Base-by-base conservation (phyloP, 2,888 invertebrate genomes). In the Neria commutata region DNA sequence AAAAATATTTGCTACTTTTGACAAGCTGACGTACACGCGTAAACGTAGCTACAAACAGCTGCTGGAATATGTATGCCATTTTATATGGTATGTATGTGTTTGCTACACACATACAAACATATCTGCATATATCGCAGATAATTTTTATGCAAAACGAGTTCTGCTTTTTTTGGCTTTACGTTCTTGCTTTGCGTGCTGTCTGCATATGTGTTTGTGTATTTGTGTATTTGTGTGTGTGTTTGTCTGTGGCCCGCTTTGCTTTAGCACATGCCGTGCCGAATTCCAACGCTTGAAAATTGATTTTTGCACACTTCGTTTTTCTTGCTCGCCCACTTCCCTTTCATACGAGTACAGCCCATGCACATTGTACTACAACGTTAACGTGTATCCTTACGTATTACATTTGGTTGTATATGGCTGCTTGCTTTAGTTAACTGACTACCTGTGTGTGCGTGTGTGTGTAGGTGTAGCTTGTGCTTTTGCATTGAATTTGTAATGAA, bases 141-240 rank as follows among this genome's bases (percentile, higher is more conserved):
- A 67, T 67, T 67, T 67, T 65, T 65, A 67, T 65, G 65, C 64
- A 58, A 63, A 61, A 65, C 56, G 48, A 60, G 52, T 56, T 56
- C 56, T 62, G 56, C 56, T 45, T 8, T 37, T 14, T 33, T 33
- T 49, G 10, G 56, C 47, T 48, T 51, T 37, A 49, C 55, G 51
- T 45, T 4, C 47, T n/a, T 46, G 19, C 23, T 37, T 50, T 54
- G 14, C 6, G 34, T 50, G 45, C 42, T 40, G 50, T 24, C 23
- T 42, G 17, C 46, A 50, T 55, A 26, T 24, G 48, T 46, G 53
- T 49, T 48, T 49, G 19, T 16, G n/a, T n/a, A n/a, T n/a, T n/a
- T n/a, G n/a, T n/a, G n/a, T n/a, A n/a, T n/a, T n/a, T n/a, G n/a
- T n/a, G n/a, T n/a, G n/a, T n/a, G n/a, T n/a, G n/a, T n/a, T n/a